Evolutionary conservation across 1,140 invertebrate genomes (phyloP).

Genomic region (Harpegnathos saltator): DNA sequence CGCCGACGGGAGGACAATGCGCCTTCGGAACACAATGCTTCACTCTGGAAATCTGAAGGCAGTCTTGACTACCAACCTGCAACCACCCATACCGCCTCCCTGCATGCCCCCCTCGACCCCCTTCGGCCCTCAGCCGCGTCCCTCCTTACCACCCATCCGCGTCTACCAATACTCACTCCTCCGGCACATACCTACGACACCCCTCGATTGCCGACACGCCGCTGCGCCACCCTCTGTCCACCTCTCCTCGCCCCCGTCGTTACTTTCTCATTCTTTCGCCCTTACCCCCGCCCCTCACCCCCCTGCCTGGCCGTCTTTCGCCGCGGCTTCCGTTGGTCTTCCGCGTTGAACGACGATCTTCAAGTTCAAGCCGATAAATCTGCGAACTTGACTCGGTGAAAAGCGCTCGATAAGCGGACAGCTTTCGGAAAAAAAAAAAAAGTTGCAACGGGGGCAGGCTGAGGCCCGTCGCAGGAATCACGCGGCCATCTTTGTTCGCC

Average conservation of each 20-base stretch:
- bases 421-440: background rate
- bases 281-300: background rate
- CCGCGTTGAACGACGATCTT: conserved; percentile 22
- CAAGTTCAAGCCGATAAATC: conserved; percentile 31
- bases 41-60: conserved; percentile 78
- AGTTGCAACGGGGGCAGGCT: background rate
- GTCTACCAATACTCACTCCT: conserved; percentile 66
- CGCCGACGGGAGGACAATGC: conserved; percentile 81
- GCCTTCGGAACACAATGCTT: conserved; percentile 81
- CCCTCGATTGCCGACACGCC: conserved; percentile 48
- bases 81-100: conserved; percentile 62
- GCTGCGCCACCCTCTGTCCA: background rate
- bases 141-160: conserved; percentile 26
- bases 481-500: background rate
- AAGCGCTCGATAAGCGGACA: background rate
- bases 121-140: too few relatives aligned
- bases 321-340: background rate
- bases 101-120: conserved; percentile 7
- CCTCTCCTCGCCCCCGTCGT: conserved; percentile 21
- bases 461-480: background rate
- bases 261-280: conserved; percentile 69
- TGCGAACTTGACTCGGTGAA: background rate
- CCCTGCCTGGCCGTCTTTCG: too few relatives aligned
- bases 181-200: conserved; percentile 57
- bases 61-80: conserved; percentile 77